phyloP scores from a whole-genome alignment of 2,888 invertebrate genomes.

The Crioceris asparagi region DNA sequence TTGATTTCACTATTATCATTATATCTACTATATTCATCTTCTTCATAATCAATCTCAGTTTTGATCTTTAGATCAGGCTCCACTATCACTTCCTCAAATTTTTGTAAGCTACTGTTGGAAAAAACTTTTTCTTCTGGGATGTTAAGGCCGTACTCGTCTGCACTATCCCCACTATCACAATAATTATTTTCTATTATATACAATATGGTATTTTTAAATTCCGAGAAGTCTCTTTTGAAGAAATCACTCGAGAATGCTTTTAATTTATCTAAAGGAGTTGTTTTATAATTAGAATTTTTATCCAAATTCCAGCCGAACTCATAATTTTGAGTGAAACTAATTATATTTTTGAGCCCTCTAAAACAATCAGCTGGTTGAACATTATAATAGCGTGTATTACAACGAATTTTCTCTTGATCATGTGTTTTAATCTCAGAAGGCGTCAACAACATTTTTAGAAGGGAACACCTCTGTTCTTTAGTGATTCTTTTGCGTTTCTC shows the following conservation, averaged over 20 bases:
- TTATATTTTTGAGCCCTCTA: constrained; percentile 29
- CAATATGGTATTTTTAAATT: constrained; percentile 32
- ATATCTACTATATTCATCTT: constrained; percentile 14
- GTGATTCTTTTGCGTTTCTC: constrained; percentile 29
- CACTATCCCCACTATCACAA: constrained; percentile 24
- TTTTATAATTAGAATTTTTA: constrained; percentile 27
- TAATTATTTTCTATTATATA: constrained; percentile 21
- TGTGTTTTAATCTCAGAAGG: constrained; percentile 18
- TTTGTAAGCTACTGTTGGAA: constrained; percentile 17
- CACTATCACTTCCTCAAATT: constrained; percentile 31
- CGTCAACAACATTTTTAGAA: constrained; percentile 31
- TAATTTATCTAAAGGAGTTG: constrained; percentile 31
- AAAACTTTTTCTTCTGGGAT: constrained; percentile 9
- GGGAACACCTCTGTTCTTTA: constrained; percentile 34
- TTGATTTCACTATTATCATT: constrained; percentile 14
- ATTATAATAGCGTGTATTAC: background rate
- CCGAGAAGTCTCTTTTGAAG: constrained; percentile 33
- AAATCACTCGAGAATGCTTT: constrained; percentile 32
- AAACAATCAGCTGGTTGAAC: background rate
- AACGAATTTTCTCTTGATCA: constrained; percentile 16
- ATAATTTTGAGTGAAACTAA: constrained; percentile 33
- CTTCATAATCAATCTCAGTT: constrained; percentile 21
- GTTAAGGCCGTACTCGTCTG: constrained; percentile 25
- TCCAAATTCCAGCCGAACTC: constrained; percentile 32
- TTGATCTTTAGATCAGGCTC: constrained; percentile 32